Base-by-base conservation (phyloP, 2,797 vertebrate genomes). In the Poecilia velifera region DNA sequence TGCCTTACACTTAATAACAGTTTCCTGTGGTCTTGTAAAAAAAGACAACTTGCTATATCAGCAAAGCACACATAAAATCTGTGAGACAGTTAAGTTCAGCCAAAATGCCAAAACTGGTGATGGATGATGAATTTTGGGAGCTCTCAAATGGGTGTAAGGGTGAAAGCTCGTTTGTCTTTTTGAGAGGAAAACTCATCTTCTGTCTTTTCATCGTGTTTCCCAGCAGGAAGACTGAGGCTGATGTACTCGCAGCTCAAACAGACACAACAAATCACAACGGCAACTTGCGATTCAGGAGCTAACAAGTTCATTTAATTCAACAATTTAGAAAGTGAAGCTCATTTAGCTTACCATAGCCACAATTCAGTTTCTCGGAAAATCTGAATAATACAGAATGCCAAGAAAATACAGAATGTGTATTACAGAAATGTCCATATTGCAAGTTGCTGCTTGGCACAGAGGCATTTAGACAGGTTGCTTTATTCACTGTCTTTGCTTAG, bases 141-240 rank as follows among this genome's bases (percentile, higher is more conserved):
- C 76, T 82, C 53, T 57, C 74, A 82, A 73, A 66, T 82, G 49
- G 84, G 72, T 41, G 71, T 57, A 22, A 80, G 73, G 70, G 82
- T 73, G 84, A 74, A 31, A 79, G 78, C 83, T 89, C 88, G 81
- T 93, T 91, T 85, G 85, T 94, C 88, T 94, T 89, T 84, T 8
- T 83, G 87, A 88, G 43, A 25, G 74, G 91, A 85, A 53, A 25
- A 6, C 77, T 87, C 79, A 77, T 88, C 74, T 78, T 75, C 22
- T 45, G 83, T 76, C 78, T 74, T 80, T 87, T 92, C 89, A 89
- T 85, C 82, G 82, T 82, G 79, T 72, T 76, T 68, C 76, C 77
- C 66, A 41, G 72, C 39, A 12, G 72, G 70, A 49, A 34, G 77
- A 72, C 45, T 70, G 73, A 71, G 77, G 80, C 47, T 87, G 82